These are phyloP conservation scores for Gerris lacustris DNA, from an alignment of 2,888 invertebrate species.

Conservation along the genomic window DNA sequence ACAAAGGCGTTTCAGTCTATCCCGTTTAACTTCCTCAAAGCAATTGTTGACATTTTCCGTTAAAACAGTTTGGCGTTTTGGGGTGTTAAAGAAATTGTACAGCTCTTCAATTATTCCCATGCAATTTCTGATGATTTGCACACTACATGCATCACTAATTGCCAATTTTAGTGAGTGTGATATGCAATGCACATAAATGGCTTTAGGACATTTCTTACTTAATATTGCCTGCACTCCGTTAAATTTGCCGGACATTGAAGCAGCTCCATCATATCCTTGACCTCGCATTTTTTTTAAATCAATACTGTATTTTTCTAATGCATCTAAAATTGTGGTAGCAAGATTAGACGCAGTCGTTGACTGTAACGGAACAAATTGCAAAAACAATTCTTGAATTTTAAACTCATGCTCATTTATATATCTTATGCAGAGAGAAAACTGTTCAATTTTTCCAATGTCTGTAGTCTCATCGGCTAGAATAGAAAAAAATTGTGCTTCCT, in stretches of 20 bases:
- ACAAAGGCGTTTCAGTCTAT: not conserved
- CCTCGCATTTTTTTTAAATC: no score
- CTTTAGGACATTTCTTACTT: not conserved
- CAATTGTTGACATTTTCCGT: not conserved
- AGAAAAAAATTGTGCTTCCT: no score
- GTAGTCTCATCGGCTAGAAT: no score
- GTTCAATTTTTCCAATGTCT: no score
- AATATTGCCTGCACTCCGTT: not conserved
- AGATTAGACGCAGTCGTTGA: no score
- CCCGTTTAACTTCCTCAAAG: not conserved
- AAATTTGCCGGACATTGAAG: not conserved
- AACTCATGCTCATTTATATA: no score
- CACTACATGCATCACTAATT: not conserved
- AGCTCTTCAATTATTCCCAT: not conserved
- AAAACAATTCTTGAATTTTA: no score
- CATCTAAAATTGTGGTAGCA: no score
- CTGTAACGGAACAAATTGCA: no score
- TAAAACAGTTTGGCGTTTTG: not conserved
- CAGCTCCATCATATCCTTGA: not conserved
- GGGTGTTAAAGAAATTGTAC: not conserved
- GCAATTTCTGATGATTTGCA: not conserved
- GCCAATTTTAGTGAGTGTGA: not conserved
- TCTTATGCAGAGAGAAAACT: no score
- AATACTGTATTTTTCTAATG: no score
- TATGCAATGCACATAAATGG: not conserved